Percentiles rank a stretch among this genome's conserved stretches.
phyloP scores from a whole-genome alignment of 2,888 invertebrate species.

The Drosophila koepferae region DNA sequence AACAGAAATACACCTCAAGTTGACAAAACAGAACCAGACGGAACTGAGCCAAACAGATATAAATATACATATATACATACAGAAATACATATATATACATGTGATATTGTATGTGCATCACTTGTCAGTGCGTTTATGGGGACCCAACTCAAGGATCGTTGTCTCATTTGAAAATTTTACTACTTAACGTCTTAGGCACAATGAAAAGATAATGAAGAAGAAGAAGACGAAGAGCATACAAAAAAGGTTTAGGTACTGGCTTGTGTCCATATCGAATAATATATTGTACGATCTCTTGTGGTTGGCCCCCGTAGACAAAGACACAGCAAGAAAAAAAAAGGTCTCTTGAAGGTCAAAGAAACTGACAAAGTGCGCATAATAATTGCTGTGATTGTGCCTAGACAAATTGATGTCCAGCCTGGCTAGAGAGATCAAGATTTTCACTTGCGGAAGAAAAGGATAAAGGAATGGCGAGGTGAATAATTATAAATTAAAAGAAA shows the following conservation, averaged over 20 bases:
- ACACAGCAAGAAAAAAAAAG: conserved; percentile 30
- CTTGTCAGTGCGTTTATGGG: neutral
- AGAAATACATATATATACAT: neutral
- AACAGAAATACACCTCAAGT: conserved; percentile 60
- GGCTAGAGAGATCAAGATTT: conserved; percentile 31
- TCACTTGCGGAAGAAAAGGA: conserved; percentile 27
- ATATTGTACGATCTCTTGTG: conserved; percentile 65
- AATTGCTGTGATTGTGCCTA: conserved; percentile 20
- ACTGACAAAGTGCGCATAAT: conserved; percentile 41
- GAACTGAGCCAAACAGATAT: conserved; percentile 13
- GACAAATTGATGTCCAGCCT: conserved; percentile 35
- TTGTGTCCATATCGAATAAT: conserved; percentile 50
- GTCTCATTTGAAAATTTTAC: conserved; percentile 26
- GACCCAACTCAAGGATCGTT: conserved; percentile 21
- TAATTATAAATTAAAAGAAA: neutral
- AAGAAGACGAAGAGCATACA: neutral
- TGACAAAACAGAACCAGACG: conserved; percentile 56
- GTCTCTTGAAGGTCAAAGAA: conserved; percentile 61
- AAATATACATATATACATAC: neutral
- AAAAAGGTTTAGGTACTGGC: conserved; percentile 25
- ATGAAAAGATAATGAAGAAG: neutral
- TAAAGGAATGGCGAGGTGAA: neutral
- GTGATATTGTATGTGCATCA: neutral
- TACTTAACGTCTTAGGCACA: conserved; percentile 17
- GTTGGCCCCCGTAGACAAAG: conserved; percentile 48